phyloP scores from a whole-genome alignment of 2,888 invertebrate species.

The Zeuzera pyrina region DNA sequence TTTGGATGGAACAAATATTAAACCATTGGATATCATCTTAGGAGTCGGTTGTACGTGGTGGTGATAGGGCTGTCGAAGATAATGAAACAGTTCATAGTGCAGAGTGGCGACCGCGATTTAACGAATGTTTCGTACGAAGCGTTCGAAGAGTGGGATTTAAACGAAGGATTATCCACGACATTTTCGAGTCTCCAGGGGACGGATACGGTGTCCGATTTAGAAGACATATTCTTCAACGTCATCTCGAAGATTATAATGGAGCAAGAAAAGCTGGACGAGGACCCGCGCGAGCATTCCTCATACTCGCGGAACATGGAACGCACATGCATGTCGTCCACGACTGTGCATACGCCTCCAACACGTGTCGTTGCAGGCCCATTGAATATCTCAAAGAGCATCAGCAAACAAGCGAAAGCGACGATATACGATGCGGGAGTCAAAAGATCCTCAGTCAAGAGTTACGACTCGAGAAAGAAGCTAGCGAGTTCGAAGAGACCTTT shows the following conservation, averaged over 20 bases:
- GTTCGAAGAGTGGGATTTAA: conserved; percentile 4
- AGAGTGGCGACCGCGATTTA: too few species aligned
- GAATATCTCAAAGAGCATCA: not conserved
- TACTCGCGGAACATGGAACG: conserved; percentile 1
- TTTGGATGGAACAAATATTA: too few species aligned
- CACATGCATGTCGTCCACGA: conserved; percentile 7
- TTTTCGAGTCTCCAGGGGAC: conserved; percentile 2
- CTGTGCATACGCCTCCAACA: conserved; percentile 1
- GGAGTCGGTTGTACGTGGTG: too few species aligned
- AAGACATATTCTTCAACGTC: not conserved
- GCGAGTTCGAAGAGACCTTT: too few species aligned
- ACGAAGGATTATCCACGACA: conserved; percentile 5
- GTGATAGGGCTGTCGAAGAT: too few species aligned
- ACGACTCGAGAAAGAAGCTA: too few species aligned
- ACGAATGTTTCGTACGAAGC: too few species aligned
- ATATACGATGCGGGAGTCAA: too few species aligned
- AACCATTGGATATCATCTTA: too few species aligned
- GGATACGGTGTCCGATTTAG: conserved; percentile 5
- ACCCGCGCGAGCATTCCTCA: not conserved
- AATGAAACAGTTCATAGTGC: too few species aligned
- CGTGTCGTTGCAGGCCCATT: not conserved
- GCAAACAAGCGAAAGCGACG: too few species aligned
- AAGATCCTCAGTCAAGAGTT: too few species aligned
- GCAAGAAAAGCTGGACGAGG: not conserved
- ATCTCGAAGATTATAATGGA: conserved; percentile 1